phyloP scores from a whole-genome alignment of 1,140 invertebrate species.

The Fopius arisanus region DNA sequence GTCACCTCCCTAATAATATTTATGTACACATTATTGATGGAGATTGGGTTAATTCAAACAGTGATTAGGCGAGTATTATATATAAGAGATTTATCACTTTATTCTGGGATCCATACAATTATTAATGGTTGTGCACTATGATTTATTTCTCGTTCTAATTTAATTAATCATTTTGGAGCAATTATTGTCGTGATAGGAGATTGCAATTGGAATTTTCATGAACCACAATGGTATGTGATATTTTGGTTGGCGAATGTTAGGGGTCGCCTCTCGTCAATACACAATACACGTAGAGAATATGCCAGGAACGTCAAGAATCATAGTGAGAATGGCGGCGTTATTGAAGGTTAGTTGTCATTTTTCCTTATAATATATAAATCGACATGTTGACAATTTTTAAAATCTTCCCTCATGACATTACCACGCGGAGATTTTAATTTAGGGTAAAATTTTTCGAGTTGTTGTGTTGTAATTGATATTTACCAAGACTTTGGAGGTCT shows the following conservation, averaged over 20 bases:
- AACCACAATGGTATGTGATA: too few relatives aligned
- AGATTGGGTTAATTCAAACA: too few relatives aligned
- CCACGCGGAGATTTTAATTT: neutral
- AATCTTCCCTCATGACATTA: neutral
- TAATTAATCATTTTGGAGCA: neutral
- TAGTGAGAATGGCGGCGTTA: conserved; percentile 54
- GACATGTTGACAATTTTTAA: neutral
- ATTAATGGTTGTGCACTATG: neutral
- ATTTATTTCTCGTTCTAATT: neutral
- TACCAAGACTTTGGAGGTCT: too few relatives aligned
- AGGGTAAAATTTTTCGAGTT: neutral
- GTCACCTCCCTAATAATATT: too few relatives aligned
- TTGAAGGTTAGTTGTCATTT: conserved; percentile 56
- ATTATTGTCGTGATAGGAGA: neutral
- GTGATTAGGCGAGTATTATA: too few relatives aligned
- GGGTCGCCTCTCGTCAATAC: too few relatives aligned
- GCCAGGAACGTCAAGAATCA: conserved; percentile 53
- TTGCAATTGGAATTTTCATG: neutral
- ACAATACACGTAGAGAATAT: conserved; percentile 33
- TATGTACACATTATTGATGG: too few relatives aligned
- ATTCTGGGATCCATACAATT: too few relatives aligned
- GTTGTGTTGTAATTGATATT: too few relatives aligned
- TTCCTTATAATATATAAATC: conserved; percentile 41
- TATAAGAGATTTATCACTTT: too few relatives aligned
- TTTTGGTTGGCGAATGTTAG: too few relatives aligned